These are phyloP conservation scores for Yoshiicerus persimilis DNA, from an alignment of 1,140 invertebrate genomes.

Conservation along the genomic window DNA sequence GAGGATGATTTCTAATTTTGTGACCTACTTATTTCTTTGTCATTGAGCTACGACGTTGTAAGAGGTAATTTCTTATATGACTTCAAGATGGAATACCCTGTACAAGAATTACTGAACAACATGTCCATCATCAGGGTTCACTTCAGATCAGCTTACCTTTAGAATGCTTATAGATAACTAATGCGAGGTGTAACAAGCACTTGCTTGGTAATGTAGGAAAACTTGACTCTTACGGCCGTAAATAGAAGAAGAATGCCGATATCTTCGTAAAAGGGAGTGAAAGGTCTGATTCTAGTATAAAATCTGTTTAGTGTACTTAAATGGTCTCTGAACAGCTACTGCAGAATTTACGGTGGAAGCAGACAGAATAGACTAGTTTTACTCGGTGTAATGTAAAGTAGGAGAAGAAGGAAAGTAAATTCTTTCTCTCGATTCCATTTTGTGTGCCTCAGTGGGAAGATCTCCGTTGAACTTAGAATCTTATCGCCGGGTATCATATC, in stretches of 20 bases:
- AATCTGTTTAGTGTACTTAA: no score
- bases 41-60: no score
- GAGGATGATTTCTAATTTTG: no score
- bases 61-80: no score
- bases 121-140: background rate
- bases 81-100: background rate
- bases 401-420: background rate
- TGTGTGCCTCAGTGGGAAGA: background rate
- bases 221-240: background rate
- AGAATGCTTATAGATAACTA: background rate
- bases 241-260: no score
- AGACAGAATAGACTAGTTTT: background rate
- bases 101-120: background rate
- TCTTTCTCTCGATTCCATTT: background rate
- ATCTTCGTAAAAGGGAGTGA: background rate
- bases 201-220: background rate
- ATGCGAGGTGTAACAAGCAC: background rate
- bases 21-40: no score
- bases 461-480: background rate
- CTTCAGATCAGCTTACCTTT: background rate
- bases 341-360: background rate
- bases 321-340: background rate
- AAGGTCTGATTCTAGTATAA: no score
- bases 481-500: background rate
- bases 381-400: background rate